Conservation (phyloP, 2,797 vertebrate genomes). For the Hippopotamyrus pictus region DNA sequence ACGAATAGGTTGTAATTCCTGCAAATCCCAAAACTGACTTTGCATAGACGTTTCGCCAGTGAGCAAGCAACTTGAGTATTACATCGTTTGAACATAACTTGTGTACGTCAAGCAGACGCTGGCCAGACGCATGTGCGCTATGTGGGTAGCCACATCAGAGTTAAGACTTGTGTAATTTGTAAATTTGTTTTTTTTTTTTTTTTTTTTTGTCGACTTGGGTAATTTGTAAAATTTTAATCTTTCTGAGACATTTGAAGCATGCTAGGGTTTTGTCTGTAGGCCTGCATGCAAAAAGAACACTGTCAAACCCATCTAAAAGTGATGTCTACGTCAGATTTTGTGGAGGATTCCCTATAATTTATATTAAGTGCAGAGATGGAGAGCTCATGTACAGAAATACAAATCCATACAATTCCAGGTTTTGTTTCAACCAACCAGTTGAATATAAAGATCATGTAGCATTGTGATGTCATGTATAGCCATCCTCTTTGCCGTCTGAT, state of each 20-base stretch:
- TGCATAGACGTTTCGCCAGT: neutral
- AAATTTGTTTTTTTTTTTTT: neutral
- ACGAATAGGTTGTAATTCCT: neutral
- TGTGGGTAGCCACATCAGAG: neutral
- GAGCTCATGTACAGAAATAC: neutral
- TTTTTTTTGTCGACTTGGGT: neutral
- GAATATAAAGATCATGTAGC: neutral
- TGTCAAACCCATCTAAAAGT: neutral
- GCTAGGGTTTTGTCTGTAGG: neutral
- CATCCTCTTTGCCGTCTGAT: neutral
- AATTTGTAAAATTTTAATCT: neutral
- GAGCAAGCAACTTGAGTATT: neutral
- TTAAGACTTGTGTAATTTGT: neutral
- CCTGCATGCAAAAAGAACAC: neutral
- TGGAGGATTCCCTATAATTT: neutral
- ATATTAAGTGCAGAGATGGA: neutral
- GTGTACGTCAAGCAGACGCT: neutral
- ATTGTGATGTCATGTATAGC: neutral
- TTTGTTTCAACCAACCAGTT: neutral
- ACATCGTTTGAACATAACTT: neutral
- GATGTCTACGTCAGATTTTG: neutral
- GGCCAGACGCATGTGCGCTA: neutral
- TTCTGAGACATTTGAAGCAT: neutral
- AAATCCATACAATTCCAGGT: neutral
- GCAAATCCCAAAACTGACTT: neutral